phyloP scores from a whole-genome alignment of 2,797 vertebrate species.

The Gallirallus australis region DNA sequence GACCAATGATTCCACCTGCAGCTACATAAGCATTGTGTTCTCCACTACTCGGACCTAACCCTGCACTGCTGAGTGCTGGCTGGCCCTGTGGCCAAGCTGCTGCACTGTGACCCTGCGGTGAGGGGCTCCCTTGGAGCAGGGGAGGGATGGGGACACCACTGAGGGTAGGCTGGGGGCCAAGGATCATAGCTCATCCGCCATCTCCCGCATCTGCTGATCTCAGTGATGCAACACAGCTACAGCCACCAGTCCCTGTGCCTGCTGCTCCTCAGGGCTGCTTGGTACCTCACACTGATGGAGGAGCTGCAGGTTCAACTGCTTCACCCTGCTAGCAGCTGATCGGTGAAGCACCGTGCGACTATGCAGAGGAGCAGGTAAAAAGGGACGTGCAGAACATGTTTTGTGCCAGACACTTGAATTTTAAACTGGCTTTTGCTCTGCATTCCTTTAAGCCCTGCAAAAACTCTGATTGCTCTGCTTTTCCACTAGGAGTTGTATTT shows the following conservation, averaged over 20 bases:
- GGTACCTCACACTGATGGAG: background rate
- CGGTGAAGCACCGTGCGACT: accelerated
- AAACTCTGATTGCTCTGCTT: background rate
- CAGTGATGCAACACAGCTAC: background rate
- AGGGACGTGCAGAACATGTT: background rate
- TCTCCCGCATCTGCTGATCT: accelerated
- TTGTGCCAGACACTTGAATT: background rate
- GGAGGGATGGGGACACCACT: background rate
- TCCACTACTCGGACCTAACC: accelerated
- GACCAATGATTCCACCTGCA: background rate
- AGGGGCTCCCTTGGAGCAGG: background rate
- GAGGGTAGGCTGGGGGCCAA: too few relatives aligned
- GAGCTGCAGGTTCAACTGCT: background rate
- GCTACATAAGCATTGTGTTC: accelerated
- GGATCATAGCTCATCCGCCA: background rate
- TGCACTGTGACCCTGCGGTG: accelerated
- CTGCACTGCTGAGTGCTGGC: accelerated
- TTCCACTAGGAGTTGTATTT: background rate
- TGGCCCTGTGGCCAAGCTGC: background rate
- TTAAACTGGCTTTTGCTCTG: background rate
- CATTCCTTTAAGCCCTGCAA: background rate
- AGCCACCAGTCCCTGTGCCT: background rate
- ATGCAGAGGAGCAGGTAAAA: background rate
- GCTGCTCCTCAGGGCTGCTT: background rate
- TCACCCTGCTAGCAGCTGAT: background rate